These are phyloP conservation scores for Nudaria mundana DNA, from an alignment of 2,888 invertebrate species.

Conservation along the genomic window DNA sequence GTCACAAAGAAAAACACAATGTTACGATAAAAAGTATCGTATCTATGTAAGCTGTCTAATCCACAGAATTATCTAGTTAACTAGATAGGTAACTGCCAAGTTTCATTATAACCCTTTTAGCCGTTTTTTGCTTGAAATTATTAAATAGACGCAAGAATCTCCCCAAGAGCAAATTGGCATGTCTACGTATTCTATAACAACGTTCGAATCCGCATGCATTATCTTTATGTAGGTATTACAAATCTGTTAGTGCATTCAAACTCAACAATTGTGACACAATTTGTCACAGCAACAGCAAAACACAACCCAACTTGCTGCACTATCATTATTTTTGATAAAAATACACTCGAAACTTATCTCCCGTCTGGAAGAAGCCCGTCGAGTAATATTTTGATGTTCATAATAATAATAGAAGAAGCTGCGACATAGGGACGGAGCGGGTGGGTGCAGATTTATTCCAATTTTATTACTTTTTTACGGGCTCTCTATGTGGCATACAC, in stretches of 20 bases:
- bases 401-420: conserved; percentile 68
- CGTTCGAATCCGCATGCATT: no score
- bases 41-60: no score
- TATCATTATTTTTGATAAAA: conserved; percentile 41
- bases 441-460: conserved; percentile 69
- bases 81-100: no score
- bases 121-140: no score
- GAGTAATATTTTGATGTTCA: conserved; percentile 72
- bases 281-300: conserved; percentile 7
- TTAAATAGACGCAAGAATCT: no score
- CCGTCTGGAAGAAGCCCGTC: conserved; percentile 36
- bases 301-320: conserved; percentile 5
- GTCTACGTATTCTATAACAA: no score
- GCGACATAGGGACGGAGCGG: conserved; percentile 49
- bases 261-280: background rate
- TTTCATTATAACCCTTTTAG: no score
- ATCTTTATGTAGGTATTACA: no score
- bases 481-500: conserved; percentile 52
- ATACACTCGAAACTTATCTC: conserved; percentile 29
- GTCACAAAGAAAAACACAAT: no score
- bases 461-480: conserved; percentile 80
- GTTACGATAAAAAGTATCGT: no score
- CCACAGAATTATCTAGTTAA: no score
- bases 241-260: background rate
- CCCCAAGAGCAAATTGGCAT: no score